phyloP scores from a whole-genome alignment of 1,140 invertebrate species.

The Zeugodacus cucurbitae region DNA sequence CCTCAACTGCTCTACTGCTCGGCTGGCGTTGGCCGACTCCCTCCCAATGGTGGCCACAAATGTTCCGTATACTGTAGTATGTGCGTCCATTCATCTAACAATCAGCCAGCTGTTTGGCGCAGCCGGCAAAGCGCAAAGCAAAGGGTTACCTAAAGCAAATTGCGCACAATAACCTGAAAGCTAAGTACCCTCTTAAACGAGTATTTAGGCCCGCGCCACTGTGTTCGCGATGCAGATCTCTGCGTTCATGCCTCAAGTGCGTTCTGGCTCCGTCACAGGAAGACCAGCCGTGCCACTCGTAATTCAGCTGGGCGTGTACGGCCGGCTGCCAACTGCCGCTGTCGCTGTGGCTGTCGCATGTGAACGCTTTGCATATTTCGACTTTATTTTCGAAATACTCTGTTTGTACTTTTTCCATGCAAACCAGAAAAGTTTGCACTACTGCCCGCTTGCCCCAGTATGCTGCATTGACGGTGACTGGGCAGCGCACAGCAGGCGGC shows the following conservation, averaged over 20 bases:
- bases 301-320: conserved; percentile 34
- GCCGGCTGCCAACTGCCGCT: conserved; percentile 28
- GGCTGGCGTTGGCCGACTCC: not conserved
- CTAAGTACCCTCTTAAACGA: no score
- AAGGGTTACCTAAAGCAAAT: not conserved
- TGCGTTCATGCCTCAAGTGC: not conserved
- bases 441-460: conserved; percentile 30
- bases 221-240: not conserved
- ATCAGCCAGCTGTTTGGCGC: not conserved
- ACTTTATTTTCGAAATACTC: not conserved
- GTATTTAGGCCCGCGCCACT: not conserved
- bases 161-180: no score
- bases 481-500: conserved; percentile 19
- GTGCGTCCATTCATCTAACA: not conserved
- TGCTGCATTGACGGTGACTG: conserved; percentile 4
- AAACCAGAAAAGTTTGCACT: conserved; percentile 33
- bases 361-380: conserved; percentile 35
- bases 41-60: not conserved
- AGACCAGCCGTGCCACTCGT: conserved; percentile 24
- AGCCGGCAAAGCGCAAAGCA: not conserved
- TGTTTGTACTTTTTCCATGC: not conserved
- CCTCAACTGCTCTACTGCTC: not conserved
- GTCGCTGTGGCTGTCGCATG: conserved; percentile 20
- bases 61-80: not conserved
- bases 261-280: conserved; percentile 35